Conservation (phyloP, 2,797 vertebrate species). For the Hapalemur alaotrensis region DNA sequence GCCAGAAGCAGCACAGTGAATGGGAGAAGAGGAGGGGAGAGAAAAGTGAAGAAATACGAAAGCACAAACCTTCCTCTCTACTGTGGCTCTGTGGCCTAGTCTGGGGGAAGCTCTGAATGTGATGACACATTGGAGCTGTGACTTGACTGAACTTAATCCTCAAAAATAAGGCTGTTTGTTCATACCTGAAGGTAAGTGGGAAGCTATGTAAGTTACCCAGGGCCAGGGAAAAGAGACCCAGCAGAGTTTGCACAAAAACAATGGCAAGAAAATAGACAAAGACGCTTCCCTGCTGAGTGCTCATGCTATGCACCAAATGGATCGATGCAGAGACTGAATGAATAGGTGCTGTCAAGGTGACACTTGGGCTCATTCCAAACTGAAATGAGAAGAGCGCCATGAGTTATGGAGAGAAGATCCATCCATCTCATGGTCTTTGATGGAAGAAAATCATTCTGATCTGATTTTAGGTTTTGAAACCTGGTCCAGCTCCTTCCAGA, state of each 20-base stretch:
- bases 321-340: neutral
- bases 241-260: neutral
- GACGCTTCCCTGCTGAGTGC: neutral
- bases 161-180: neutral
- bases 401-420: constrained; percentile 62
- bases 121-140: neutral
- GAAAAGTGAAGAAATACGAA: neutral
- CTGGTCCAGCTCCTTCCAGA: constrained; percentile 7
- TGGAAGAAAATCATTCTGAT: neutral
- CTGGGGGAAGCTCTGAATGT: neutral
- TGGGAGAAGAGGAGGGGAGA: neutral
- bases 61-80: neutral
- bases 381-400: constrained; percentile 59
- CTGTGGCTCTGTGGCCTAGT: neutral
- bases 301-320: neutral
- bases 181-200: neutral
- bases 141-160: neutral
- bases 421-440: neutral
- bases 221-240: neutral
- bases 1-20: neutral
- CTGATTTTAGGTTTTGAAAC: neutral
- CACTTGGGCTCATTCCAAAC: constrained; percentile 67
- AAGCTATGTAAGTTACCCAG: neutral
- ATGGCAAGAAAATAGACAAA: neutral
- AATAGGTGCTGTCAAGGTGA: neutral